Evolutionary conservation across 2,797 vertebrate genomes (phyloP).

Genomic region (Gila robusta): DNA sequence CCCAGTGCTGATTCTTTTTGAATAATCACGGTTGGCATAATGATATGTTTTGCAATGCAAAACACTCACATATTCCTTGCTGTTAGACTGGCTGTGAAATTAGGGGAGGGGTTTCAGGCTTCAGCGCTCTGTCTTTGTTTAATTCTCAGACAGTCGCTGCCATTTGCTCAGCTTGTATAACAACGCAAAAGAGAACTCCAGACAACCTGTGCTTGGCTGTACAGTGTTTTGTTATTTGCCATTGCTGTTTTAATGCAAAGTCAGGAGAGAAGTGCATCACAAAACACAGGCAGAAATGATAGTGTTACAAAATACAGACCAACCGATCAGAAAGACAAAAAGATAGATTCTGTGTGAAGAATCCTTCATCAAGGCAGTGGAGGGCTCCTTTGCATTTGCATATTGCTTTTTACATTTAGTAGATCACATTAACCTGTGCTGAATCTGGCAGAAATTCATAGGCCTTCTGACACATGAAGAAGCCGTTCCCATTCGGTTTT

Average conservation of each 20-base stretch:
- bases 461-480: slow-evolving; percentile 60
- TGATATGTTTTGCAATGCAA: slow-evolving; percentile 78
- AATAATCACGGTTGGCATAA: slow-evolving; percentile 73
- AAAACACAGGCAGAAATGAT: slow-evolving; percentile 20
- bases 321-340: slow-evolving; percentile 7
- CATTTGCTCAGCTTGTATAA: slow-evolving; percentile 7
- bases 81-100: slow-evolving; percentile 56
- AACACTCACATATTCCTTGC: slow-evolving; percentile 58
- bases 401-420: slow-evolving; percentile 71
- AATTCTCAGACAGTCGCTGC: not conserved
- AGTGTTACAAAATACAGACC: slow-evolving; percentile 25
- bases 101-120: slow-evolving; percentile 18
- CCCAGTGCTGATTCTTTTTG: slow-evolving; percentile 61
- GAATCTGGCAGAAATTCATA: slow-evolving; percentile 70
- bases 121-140: slow-evolving; percentile 5
- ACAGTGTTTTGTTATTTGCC: slow-evolving; percentile 6
- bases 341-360: slow-evolving; percentile 19
- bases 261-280: not conserved
- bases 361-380: slow-evolving; percentile 37
- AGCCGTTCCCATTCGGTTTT: slow-evolving; percentile 27
- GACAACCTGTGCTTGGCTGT: slow-evolving; percentile 2
- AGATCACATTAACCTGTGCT: slow-evolving; percentile 74
- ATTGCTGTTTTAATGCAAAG: slow-evolving; percentile 6
- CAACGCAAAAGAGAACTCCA: not conserved
- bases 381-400: slow-evolving; percentile 67